Evolutionary conservation across 2,113 vertebrate species (phyloP).

Genomic region (Rhinolophus sinicus): DNA sequence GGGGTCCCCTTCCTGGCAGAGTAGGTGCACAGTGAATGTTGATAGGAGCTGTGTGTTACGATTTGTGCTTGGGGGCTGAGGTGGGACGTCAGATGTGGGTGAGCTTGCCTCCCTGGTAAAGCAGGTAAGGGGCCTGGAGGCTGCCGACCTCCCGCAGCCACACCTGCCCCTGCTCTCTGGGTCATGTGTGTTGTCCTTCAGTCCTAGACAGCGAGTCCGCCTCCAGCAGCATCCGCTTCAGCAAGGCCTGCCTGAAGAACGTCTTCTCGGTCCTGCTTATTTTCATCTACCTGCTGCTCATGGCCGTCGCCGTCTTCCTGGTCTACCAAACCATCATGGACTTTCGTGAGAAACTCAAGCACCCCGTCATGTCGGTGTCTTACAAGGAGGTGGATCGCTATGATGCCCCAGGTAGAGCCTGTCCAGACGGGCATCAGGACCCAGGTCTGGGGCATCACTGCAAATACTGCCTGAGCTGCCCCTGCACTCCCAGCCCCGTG

Average conservation of each 20-base stretch:
- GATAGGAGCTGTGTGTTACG: not conserved
- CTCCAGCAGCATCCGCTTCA: slow-evolving; percentile 86
- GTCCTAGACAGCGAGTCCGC: slow-evolving; percentile 85
- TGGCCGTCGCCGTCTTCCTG: slow-evolving; percentile 94
- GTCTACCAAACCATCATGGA: slow-evolving; percentile 98
- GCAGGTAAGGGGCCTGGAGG: not conserved
- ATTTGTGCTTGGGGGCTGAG: not conserved
- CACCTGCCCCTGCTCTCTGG: not conserved
- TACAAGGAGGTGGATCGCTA: slow-evolving; percentile 96
- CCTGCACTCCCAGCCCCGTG: accelerated
- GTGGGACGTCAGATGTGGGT: not conserved
- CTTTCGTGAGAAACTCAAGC: slow-evolving; percentile 94
- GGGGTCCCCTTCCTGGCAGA: not conserved
- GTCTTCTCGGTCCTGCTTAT: slow-evolving; percentile 94
- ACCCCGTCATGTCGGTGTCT: slow-evolving; percentile 97
- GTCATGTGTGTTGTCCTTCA: not conserved
- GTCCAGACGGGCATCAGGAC: accelerated
- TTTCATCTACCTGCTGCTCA: slow-evolving; percentile 95
- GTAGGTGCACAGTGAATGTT: not conserved
- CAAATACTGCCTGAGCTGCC: not conserved
- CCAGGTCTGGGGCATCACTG: not conserved
- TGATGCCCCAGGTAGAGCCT: slow-evolving; percentile 90
- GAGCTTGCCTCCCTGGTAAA: not conserved
- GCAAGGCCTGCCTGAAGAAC: slow-evolving; percentile 95
- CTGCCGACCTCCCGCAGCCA: accelerated